Percentiles rank a stretch among this genome's conserved stretches.
These are phyloP conservation scores for Passer montanus DNA, from an alignment of 2,113 vertebrate species.

Conservation along the genomic window DNA sequence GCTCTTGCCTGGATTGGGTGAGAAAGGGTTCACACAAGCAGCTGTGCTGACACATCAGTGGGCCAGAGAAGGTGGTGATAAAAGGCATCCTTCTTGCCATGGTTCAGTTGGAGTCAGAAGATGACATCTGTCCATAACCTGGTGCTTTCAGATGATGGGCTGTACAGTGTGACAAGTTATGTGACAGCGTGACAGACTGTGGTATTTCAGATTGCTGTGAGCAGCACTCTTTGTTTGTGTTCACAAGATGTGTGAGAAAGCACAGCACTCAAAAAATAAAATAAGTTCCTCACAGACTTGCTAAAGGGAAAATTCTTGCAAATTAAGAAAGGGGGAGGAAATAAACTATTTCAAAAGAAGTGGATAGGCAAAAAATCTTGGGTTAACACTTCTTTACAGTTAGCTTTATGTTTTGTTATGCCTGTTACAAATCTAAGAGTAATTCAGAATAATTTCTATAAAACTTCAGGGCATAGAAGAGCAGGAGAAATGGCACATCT, in stretches of 20 bases:
- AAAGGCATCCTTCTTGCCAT: background rate
- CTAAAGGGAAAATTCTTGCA: background rate
- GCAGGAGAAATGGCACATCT: background rate
- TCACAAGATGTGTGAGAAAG: background rate
- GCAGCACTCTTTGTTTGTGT: background rate
- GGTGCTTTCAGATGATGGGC: background rate
- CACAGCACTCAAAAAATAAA: background rate
- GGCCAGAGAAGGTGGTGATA: background rate
- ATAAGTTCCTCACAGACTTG: background rate
- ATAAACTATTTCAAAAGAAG: background rate
- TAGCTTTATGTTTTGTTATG: background rate
- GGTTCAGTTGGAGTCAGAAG: background rate
- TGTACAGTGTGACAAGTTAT: background rate
- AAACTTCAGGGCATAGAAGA: background rate
- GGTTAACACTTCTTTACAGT: background rate
- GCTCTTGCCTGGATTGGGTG: background rate
- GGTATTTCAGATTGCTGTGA: background rate
- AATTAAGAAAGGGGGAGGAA: background rate
- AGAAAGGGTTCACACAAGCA: background rate
- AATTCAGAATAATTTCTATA: background rate
- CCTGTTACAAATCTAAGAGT: background rate
- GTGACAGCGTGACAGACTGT: background rate
- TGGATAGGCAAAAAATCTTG: background rate
- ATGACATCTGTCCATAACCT: background rate
- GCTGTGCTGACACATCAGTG: background rate